Evolutionary conservation across 23 tunicate species (phyloP).

Genomic region (Halocynthia roretzi): DNA sequence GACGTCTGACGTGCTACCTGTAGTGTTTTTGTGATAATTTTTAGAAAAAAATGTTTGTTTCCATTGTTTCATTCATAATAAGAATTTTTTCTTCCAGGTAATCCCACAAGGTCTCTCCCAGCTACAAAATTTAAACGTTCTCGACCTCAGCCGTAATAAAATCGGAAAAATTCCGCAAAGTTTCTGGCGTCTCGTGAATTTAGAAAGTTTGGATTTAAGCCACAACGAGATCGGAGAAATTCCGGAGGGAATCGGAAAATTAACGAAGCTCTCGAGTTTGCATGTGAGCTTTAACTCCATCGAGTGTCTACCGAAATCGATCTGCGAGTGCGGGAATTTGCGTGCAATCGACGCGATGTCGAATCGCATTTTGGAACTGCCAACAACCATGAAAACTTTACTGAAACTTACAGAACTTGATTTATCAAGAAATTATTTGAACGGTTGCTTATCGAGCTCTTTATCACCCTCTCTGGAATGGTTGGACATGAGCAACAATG

Average conservation of each 20-base stretch:
- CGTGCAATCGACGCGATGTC: background rate
- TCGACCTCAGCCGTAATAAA: background rate
- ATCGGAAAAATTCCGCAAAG: background rate
- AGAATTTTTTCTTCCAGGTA: background rate
- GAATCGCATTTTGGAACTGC: background rate
- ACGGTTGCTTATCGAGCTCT: background rate
- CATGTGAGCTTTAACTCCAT: background rate
- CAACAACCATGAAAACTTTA: background rate
- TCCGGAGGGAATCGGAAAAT: slow-evolving; percentile 3
- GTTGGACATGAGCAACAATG: background rate
- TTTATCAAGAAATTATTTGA: background rate
- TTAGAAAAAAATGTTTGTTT: background rate
- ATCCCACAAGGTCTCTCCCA: background rate
- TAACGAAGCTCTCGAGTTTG: background rate
- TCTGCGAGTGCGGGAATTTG: background rate
- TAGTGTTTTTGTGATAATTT: no score
- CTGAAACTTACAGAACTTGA: background rate
- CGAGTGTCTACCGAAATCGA: background rate
- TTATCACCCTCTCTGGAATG: background rate
- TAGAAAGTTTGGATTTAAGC: background rate
- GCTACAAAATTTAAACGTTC: background rate
- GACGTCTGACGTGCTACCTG: no score
- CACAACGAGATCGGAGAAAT: slow-evolving; percentile 1
- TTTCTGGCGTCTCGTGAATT: background rate
- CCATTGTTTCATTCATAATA: background rate